A percentile compares a stretch with the other conserved stretches of the same genome.
Conservation (phyloP, 1,140 invertebrate genomes). For the Berghia stephanieae region DNA sequence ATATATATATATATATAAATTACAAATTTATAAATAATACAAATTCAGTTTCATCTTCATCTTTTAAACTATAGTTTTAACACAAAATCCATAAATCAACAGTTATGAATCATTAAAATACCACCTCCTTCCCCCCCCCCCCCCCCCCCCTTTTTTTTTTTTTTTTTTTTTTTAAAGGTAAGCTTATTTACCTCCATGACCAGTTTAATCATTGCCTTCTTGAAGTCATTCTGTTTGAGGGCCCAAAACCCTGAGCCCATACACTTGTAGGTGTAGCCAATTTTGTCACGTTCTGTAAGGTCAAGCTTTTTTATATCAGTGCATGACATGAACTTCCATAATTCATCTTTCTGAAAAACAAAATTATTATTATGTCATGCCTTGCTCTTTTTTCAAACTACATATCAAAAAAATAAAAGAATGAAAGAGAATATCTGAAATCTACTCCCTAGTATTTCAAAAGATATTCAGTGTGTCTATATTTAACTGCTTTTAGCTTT, state of each 20-base stretch:
- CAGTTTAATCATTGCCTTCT: conserved; percentile 56
- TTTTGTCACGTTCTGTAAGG: conserved; percentile 48
- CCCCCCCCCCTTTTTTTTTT: too few species aligned
- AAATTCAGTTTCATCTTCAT: neutral
- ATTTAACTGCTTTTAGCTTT: neutral
- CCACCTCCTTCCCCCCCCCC: too few species aligned
- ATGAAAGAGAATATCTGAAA: neutral
- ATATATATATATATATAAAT: too few species aligned
- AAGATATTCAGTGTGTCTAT: neutral
- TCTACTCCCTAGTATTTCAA: neutral
- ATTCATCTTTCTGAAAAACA: conserved; percentile 48
- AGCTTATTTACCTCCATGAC: conserved; percentile 52
- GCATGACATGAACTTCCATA: conserved; percentile 51
- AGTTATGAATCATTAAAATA: neutral
- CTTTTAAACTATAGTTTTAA: neutral
- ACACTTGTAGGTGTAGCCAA: conserved; percentile 58
- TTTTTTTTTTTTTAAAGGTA: too few species aligned
- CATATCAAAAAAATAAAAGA: neutral
- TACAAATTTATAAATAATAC: neutral
- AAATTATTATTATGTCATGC: neutral
- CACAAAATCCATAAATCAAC: neutral
- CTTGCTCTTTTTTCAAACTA: neutral
- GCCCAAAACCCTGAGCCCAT: conserved; percentile 62
- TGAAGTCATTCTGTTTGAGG: conserved; percentile 56
- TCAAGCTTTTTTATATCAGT: conserved; percentile 48